These are phyloP conservation scores for Martes flavigula DNA, from an alignment of 2,797 vertebrate genomes.

Conservation along the genomic window DNA sequence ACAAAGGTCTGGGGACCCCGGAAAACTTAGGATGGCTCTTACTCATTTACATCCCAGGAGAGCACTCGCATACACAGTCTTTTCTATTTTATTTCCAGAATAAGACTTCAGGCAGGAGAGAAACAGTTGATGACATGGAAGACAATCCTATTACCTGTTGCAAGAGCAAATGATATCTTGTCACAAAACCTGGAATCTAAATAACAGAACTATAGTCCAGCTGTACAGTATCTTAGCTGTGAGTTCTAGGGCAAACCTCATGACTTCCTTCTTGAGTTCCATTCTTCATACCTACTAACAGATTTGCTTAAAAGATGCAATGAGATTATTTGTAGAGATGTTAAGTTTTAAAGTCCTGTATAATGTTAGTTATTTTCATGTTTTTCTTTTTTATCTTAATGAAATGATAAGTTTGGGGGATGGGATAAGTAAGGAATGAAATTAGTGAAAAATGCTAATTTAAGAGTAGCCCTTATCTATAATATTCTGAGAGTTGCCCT, in stretches of 20 bases:
- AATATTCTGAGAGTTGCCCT: background rate
- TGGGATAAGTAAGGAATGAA: background rate
- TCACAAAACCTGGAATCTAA: background rate
- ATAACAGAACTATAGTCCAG: background rate
- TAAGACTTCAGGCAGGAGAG: background rate
- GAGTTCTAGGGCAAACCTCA: background rate
- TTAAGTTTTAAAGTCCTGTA: background rate
- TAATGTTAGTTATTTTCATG: background rate
- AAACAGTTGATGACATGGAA: background rate
- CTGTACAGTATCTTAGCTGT: background rate
- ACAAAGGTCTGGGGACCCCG: background rate
- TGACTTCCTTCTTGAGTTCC: background rate
- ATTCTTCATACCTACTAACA: background rate
- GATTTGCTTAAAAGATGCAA: background rate
- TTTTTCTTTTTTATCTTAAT: background rate
- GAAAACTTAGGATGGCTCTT: background rate
- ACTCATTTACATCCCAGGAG: background rate
- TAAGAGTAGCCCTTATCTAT: background rate
- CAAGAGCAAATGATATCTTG: background rate
- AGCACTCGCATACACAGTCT: background rate
- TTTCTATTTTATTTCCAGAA: background rate
- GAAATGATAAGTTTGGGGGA: background rate
- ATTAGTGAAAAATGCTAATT: background rate
- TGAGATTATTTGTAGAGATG: background rate
- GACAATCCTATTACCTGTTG: background rate